These are phyloP conservation scores for Ectropis grisescens DNA, from an alignment of 1,140 invertebrate genomes.

Conservation along the genomic window DNA sequence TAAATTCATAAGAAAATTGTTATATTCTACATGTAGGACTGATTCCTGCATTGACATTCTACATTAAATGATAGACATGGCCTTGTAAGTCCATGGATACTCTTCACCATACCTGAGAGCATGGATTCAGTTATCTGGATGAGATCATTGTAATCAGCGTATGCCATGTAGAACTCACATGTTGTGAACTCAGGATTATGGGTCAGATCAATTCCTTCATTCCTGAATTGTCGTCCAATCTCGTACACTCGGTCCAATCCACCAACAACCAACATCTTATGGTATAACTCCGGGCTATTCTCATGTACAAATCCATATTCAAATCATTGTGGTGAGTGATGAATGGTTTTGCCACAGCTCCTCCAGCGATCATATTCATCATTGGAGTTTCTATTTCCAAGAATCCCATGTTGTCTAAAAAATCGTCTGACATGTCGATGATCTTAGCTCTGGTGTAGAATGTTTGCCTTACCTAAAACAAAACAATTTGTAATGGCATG, in stretches of 20 bases:
- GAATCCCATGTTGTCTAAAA: conserved; percentile 95
- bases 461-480: conserved; percentile 82
- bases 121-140: conserved; percentile 94
- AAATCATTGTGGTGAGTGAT: conserved; percentile 99
- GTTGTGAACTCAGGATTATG: conserved; percentile 99
- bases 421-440: conserved; percentile 91
- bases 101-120: conserved; percentile 87
- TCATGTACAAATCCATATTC: conserved; percentile 96
- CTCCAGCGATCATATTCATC: conserved; percentile 99
- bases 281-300: conserved; percentile 99
- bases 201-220: conserved; percentile 98
- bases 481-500: too few relatives aligned
- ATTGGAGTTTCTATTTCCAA: conserved; percentile 99
- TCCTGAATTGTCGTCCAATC: conserved; percentile 97
- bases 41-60: too few relatives aligned
- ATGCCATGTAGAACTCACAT: conserved; percentile 99
- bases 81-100: conserved; percentile 79
- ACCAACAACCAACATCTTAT: conserved; percentile 95
- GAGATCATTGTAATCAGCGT: conserved; percentile 98
- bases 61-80: too few relatives aligned
- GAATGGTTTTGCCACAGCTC: conserved; percentile 98
- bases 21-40: too few relatives aligned
- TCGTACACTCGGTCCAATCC: conserved; percentile 97
- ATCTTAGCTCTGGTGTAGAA: conserved; percentile 94
- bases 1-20: too few relatives aligned